Percentiles rank a stretch among this genome's conserved stretches.
These are phyloP conservation scores for Nyleta sp. DNA, from an alignment of 2,888 invertebrate species.

Conservation along the genomic window DNA sequence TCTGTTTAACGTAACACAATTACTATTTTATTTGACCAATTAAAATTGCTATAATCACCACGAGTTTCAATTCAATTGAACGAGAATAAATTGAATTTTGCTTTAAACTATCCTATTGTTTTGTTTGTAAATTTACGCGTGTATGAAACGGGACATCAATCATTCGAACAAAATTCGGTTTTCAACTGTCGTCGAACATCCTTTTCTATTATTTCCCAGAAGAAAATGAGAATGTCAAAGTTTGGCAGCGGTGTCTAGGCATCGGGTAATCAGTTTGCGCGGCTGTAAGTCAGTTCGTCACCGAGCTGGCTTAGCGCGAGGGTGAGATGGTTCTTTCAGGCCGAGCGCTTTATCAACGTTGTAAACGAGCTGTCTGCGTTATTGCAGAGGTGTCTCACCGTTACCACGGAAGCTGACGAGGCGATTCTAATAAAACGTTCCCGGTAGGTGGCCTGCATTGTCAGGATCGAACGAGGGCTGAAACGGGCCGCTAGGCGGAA, in stretches of 20 bases:
- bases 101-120: slow-evolving; percentile 16
- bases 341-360: slow-evolving; percentile 79
- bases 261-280: slow-evolving; percentile 61
- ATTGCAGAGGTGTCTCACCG: slow-evolving; percentile 79
- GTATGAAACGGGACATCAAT: slow-evolving; percentile 16
- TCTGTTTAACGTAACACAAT: no score
- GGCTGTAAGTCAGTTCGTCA: slow-evolving; percentile 61
- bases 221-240: slow-evolving; percentile 59
- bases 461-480: slow-evolving; percentile 61
- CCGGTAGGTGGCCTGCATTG: slow-evolving; percentile 64
- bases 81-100: slow-evolving; percentile 26
- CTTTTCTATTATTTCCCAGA: slow-evolving; percentile 40
- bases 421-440: slow-evolving; percentile 80
- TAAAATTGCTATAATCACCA: no score
- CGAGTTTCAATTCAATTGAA: no score
- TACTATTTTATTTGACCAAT: no score
- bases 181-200: slow-evolving; percentile 24
- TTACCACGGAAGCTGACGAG: slow-evolving; percentile 78
- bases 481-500: slow-evolving; percentile 32
- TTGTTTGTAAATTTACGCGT: no score
- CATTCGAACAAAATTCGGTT: slow-evolving; percentile 27
- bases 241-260: slow-evolving; percentile 52
- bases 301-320: slow-evolving; percentile 39
- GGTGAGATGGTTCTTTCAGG: slow-evolving; percentile 54
- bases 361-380: slow-evolving; percentile 81